A percentile compares a stretch with the other conserved stretches of the same genome.
phyloP scores from a whole-genome alignment of 2,797 vertebrate species.

The Florisuga fusca region DNA sequence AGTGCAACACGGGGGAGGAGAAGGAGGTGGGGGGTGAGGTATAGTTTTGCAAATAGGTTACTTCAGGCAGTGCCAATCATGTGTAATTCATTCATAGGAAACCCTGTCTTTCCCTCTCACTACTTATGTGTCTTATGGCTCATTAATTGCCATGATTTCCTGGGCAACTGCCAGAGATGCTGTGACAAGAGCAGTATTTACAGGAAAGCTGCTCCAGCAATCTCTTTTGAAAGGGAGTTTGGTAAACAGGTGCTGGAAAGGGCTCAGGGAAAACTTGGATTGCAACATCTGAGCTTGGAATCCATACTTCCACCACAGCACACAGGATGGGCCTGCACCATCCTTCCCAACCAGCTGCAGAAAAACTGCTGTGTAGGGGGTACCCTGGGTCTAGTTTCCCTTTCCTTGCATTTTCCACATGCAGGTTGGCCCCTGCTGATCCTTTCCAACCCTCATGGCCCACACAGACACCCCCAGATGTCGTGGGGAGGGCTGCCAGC shows the following conservation, averaged over 20 bases:
- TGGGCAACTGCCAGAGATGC: not conserved
- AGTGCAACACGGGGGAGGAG: accelerated
- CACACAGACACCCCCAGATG: accelerated
- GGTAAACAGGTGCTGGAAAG: not conserved
- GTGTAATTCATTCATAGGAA: not conserved
- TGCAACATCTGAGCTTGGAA: not conserved
- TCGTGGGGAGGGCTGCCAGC: not conserved
- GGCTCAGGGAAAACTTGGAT: not conserved
- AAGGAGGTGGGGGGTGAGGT: not conserved
- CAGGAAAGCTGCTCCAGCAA: not conserved
- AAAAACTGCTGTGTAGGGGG: not conserved
- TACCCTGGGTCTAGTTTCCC: accelerated
- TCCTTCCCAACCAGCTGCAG: not conserved
- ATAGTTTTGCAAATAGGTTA: not conserved
- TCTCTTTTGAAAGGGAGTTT: not conserved
- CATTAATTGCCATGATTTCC: not conserved
- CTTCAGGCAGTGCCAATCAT: not conserved
- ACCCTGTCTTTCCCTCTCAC: not conserved
- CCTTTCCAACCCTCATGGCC: accelerated
- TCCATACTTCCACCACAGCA: accelerated
- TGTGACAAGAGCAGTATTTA: not conserved
- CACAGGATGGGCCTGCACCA: accelerated
- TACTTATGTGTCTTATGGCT: not conserved
- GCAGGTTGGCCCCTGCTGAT: not conserved
- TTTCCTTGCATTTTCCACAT: not conserved